Evolutionary conservation across 2,888 invertebrate genomes (phyloP).

Genomic region (Mechanitis mazaeus): DNA sequence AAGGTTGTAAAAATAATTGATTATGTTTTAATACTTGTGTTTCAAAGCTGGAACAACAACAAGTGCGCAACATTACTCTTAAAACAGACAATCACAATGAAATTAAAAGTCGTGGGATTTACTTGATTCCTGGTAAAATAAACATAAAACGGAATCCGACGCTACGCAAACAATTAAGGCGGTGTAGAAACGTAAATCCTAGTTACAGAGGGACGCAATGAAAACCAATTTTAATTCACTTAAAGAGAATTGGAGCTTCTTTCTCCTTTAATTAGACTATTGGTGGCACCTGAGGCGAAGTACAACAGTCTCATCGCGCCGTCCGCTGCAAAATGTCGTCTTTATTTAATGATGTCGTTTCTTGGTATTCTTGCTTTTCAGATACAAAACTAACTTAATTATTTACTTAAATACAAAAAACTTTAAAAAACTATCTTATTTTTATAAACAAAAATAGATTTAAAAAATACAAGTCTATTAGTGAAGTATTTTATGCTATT

Average conservation of each 20-base stretch:
- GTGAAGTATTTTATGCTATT: neutral
- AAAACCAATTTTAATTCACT: conserved; percentile 50
- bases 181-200: conserved; percentile 35
- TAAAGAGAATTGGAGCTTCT: conserved; percentile 49
- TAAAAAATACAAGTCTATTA: neutral
- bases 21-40: neutral
- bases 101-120: conserved; percentile 22
- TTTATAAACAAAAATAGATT: conserved; percentile 20
- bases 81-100: conserved; percentile 16
- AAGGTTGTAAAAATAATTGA: no score
- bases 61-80: conserved; percentile 1
- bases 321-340: conserved; percentile 50
- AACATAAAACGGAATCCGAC: conserved; percentile 26
- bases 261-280: conserved; percentile 64
- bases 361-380: conserved; percentile 17
- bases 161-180: conserved; percentile 30
- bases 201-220: conserved; percentile 33
- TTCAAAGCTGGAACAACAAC: neutral
- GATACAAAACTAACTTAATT: no score
- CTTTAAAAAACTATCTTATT: no score
- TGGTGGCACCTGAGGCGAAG: conserved; percentile 58
- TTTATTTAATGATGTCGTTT: conserved; percentile 40
- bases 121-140: conserved; percentile 25
- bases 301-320: conserved; percentile 33
- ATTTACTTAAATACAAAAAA: no score